Evolutionary conservation across 2,797 vertebrate genomes (phyloP), one percentile per base, ranked within the genome.

Genomic region (Hippoglossus hippoglossus): DNA sequence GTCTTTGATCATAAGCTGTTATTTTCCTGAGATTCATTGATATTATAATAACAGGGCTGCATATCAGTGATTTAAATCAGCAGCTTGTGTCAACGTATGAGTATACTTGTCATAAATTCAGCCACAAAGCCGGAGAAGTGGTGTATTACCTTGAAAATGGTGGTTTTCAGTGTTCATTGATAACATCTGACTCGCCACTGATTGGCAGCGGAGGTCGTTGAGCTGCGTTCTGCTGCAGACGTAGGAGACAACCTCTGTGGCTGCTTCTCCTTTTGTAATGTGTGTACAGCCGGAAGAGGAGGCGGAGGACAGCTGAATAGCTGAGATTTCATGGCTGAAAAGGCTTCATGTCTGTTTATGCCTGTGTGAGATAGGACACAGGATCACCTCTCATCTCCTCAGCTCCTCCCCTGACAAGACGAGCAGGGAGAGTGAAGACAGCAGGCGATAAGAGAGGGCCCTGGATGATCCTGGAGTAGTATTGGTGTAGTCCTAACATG

Each of bases 241-340:
- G 82, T 92, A 89, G 91, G 70, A 84, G 63, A 70, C 26, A 26
- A 80, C 78, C 79, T 90, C 71, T 41, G 69, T n/a, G 34, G 49
- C 81, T 66, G 56, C 13, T 7, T 60, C 58, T 72, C 10, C 63
- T 54, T 58, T 86, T 90, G 81, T 83, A 16, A 54, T 25, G 39
- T 62, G 61, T 74, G 53, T 47, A 73, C 77, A 86, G 80, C 77
- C 73, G 88, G 79, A 87, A 75, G 83, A 76, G 84, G 85, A 85
- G 86, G 83, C 13, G 59, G 79, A 77, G 67, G 79, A 62, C 26
- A 28, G 63, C 71, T 79, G 81, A 84, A 88, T 87, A 60, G 61
- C 75, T 18, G 41, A 77, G 77, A 80, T 80, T 74, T 85, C 78
- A 83, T 82, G 78, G 82, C 62, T 81, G 75, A 87, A 87, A 18